Percentiles rank a stretch among this genome's conserved stretches.
Evolutionary conservation across 2,797 vertebrate genomes (phyloP).

Genomic region (Myotis myotis): DNA sequence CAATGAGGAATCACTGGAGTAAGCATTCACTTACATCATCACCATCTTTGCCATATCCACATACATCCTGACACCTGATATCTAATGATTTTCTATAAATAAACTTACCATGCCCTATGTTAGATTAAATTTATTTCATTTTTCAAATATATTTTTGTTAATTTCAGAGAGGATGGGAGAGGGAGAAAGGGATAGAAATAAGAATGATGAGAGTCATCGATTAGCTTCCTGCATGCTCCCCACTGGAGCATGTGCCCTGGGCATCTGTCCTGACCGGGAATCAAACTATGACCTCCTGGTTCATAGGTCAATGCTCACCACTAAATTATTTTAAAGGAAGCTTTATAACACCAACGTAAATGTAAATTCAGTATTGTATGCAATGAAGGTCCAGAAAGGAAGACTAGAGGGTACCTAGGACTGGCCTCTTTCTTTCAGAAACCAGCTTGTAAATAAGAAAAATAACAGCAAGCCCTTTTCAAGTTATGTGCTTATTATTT

Average conservation of each 20-base stretch:
- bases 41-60: background rate
- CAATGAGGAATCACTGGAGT: background rate
- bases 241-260: no score
- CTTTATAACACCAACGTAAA: slow-evolving; percentile 8
- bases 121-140: no score
- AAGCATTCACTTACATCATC: background rate
- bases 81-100: slow-evolving; percentile 17
- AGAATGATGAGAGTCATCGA: no score
- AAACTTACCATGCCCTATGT: background rate
- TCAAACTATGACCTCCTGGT: no score
- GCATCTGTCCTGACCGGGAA: no score
- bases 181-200: no score
- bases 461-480: background rate
- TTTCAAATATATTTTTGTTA: no score
- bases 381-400: background rate
- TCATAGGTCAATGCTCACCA: no score
- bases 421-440: background rate
- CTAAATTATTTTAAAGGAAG: slow-evolving; percentile 38
- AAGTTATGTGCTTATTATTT: slow-evolving; percentile 8
- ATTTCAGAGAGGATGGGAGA: no score
- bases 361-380: background rate
- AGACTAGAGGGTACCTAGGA: background rate
- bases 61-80: background rate
- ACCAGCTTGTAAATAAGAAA: background rate
- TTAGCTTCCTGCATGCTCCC: no score